Evolutionary conservation across 2,113 vertebrate species (phyloP).

Genomic region (Phycodurus eques): DNA sequence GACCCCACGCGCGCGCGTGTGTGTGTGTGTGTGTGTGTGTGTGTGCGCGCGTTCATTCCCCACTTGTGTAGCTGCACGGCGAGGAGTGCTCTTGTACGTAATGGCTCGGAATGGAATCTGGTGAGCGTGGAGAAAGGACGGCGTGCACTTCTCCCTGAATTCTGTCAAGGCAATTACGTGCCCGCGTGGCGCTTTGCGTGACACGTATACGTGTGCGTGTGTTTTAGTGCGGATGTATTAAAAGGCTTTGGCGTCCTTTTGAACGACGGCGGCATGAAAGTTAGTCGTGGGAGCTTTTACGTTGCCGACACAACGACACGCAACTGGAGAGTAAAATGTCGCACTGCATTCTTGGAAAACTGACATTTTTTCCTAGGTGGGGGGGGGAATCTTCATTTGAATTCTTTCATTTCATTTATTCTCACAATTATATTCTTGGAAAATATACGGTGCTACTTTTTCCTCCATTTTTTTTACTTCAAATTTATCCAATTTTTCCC

Average conservation of each 20-base stretch:
- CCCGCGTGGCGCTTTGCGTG: constrained; percentile 9
- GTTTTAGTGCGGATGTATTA: background rate
- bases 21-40: too few species aligned
- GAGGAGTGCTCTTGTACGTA: constrained; percentile 70
- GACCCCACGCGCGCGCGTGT: constrained; percentile 7
- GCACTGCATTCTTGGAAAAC: too few species aligned
- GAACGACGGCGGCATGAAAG: background rate
- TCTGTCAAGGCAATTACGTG: constrained; percentile 35
- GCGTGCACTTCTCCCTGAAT: constrained; percentile 34
- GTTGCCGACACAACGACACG: background rate
- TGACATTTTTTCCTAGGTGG: too few species aligned
- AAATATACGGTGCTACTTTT: too few species aligned
- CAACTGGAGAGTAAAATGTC: too few species aligned
- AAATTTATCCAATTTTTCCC: too few species aligned
- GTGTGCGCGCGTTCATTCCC: too few species aligned
- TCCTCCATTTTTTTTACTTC: too few species aligned
- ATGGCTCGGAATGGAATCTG: constrained; percentile 76
- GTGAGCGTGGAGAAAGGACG: constrained; percentile 50
- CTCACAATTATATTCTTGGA: too few species aligned
- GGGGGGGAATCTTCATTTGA: too few species aligned
- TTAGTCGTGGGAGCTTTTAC: background rate
- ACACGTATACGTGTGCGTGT: background rate
- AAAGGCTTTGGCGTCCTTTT: background rate
- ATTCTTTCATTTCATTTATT: too few species aligned
- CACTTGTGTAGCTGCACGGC: constrained; percentile 67